Base-by-base conservation (phyloP, 2,113 vertebrate genomes). In the Pelobates fuscus region DNA sequence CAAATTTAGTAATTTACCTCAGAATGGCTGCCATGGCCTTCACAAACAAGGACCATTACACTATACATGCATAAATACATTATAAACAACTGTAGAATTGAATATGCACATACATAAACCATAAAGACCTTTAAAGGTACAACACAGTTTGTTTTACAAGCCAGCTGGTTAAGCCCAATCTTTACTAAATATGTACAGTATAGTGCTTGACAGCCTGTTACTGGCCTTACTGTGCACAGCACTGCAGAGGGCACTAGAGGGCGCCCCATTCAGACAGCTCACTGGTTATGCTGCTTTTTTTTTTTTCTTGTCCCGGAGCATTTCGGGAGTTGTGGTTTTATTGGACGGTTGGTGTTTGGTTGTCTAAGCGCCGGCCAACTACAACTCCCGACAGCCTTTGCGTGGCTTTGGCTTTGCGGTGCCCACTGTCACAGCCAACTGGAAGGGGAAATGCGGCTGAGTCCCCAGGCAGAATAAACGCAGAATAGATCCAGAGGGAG, bases 161-260 rank as follows among this genome's bases (percentile, higher is more conserved):
- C n/a, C n/a, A n/a, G n/a, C n/a, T n/a, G n/a, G n/a, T n/a, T n/a
- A n/a, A n/a, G n/a, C n/a, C n/a, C n/a, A n/a, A n/a, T n/a, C n/a
- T n/a, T n/a, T n/a, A n/a, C n/a, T n/a, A n/a, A n/a, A n/a, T n/a
- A n/a, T n/a, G n/a, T n/a, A n/a, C n/a, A n/a, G n/a, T n/a, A n/a
- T n/a, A n/a, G n/a, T n/a, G n/a, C n/a, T n/a, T n/a, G n/a, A n/a
- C n/a, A 37, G 44, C 12, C 44, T 49, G 44, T 17, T 49, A 4
- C 44, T 49, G 68, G 57, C 55, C 58, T 60, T 23, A 27, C 69
- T 24, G 17, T 12, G 23, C 37, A 30, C 61, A n/a, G 21, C 71
- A 75, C 71, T 75, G 71, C 71, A 75, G 63, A 59, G 52, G 66
- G 61, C 63, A 59, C 62, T 55, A 67, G 71, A n/a, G 59, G 71